These are phyloP conservation scores for Raphicerus campestris DNA, from an alignment of 2,113 vertebrate species.

Conservation along the genomic window DNA sequence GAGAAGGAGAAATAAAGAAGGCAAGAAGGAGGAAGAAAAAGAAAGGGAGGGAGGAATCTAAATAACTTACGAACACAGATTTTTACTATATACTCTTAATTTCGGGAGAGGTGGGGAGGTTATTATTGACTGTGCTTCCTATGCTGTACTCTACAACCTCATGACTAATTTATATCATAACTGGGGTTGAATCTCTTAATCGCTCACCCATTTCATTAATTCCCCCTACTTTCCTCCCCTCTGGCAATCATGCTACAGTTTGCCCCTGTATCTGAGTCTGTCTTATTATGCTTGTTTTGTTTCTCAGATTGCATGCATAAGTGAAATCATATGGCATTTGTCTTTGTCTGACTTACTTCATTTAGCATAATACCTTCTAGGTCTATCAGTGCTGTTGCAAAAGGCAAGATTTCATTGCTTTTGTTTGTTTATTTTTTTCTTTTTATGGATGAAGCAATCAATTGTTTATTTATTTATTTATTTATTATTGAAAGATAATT, in stretches of 20 bases:
- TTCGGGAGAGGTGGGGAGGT: background rate
- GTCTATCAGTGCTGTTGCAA: background rate
- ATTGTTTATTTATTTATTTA: background rate
- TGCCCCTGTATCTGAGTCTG: background rate
- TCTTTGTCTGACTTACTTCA: background rate
- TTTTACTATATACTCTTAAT: background rate
- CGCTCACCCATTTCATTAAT: background rate
- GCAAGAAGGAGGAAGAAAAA: background rate
- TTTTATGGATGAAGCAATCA: background rate
- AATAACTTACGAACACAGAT: background rate
- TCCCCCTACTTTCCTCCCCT: background rate
- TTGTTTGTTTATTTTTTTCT: background rate
- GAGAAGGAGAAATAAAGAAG: background rate
- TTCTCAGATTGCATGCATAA: background rate
- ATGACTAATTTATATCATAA: background rate
- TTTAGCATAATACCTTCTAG: background rate
- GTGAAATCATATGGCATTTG: background rate
- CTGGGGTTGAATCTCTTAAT: background rate
- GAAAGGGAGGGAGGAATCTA: background rate
- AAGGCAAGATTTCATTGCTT: background rate
- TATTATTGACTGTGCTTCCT: background rate
- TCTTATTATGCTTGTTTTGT: background rate
- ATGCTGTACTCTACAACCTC: background rate
- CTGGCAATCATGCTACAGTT: background rate
- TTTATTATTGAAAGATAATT: background rate